Base-by-base conservation (phyloP, 2,113 vertebrate genomes). In the Panurus biarmicus region DNA sequence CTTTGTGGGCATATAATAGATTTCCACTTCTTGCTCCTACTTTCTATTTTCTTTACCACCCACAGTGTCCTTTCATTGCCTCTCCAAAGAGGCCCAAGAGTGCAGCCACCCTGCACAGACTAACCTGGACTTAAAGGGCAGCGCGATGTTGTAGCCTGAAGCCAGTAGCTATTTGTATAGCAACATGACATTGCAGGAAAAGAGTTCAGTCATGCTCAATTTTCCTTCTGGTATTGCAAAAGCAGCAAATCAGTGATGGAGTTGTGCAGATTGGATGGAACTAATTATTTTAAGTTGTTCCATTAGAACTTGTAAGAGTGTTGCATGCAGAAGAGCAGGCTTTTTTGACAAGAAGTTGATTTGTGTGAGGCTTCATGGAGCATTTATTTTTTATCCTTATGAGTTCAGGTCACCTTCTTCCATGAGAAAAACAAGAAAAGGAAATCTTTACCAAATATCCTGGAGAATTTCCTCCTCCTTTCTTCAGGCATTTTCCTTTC, bases 21-120 rank as follows among this genome's bases (percentile, higher is more conserved):
- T 89, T 94, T 94, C 81, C 42, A 95, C 77, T 94, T 91, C 84
- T 95, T 92, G 62, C 38, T 91, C 77, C 89, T 95, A 50, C 84
- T 91, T 94, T 90, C 51, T 92, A 70, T 92, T 81, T 89, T 76
- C 66, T 92, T 76, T 95, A 36, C 95, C 95, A 95, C 94, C 93
- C 93, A 90, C 94, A 17, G 87, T 67, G 85, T 70, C 89, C 81
- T 83, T 97, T 95, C 94, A 95, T 19, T 62, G 47, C 74, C 31
- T 74, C 44, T 83, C 74, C 82, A 74, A 40, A 88, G 89, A 73
- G 77, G 87, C 87, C 82, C 5, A 4, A 36, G 78, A 87, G 51
- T 35, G 54, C 71, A 66, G 77, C 89, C 84, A 92, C 53, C 76
- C 72, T 16, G 7, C 76, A 21, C 65, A 81, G 83, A 38, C 72